Base-by-base conservation (phyloP, 2,888 invertebrate genomes). In the Macropis europaea region DNA sequence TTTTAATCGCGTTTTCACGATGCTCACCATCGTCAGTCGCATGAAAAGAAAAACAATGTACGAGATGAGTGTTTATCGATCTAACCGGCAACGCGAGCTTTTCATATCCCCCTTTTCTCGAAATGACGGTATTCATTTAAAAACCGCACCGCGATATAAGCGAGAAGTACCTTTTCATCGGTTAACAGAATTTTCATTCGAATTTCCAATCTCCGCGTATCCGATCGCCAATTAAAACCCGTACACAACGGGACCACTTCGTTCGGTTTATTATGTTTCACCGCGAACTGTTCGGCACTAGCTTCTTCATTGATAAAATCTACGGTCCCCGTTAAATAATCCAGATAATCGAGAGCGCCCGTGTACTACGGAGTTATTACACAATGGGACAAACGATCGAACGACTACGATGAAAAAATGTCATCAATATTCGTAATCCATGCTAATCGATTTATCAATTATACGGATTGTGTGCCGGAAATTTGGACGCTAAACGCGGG, bases 161-260 rank as follows among this genome's bases (percentile, higher is more conserved):
- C 30, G 26, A 32, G 72, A 48, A 72, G 57, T 54, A 15, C 72
- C 47, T 36, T 63, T 53, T 53, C 42, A 57, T 24, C 53, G 32
- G n/a, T 19, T n/a, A 24, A 32, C 19, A 34, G 40, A 34, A 50
- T 52, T 61, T 61, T 52, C 42, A 61, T 43, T 61, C 53, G 47
- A 47, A 69, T 26, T n/a, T 53, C 40, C 57, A 28, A 48, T 42
- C 34, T 24, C 5, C 45, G 24, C n/a, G 17, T 28, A 15, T 43
- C 17, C 61, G 24, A 72, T 53, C 53, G 45, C 13, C 47, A 42
- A 72, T 57, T 53, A 59, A n/a, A 59, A 9, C 36, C 42, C 22
- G 45, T 34, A 9, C 40, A 57, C 43, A n/a, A 2, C 4, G 30
- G 9, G 13, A 38, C 19, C 24, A 11, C n/a, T 32, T 34, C 11